Evolutionary conservation across 2,888 invertebrate genomes (phyloP).

Genomic region (Agrilus biguttatus): DNA sequence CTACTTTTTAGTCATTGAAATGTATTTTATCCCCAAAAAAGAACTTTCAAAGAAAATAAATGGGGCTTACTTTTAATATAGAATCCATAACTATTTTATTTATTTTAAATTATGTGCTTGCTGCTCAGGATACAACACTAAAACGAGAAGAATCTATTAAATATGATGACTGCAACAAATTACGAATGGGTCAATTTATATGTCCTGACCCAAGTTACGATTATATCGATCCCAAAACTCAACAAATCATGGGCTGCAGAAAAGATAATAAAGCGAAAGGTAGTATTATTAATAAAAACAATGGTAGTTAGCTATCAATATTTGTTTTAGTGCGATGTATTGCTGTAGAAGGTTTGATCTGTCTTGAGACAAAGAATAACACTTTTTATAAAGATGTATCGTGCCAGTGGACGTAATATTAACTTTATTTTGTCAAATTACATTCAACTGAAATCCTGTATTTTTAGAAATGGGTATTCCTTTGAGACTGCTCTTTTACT

Average conservation of each 20-base stretch:
- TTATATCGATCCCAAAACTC: constrained; percentile 77
- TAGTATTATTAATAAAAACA: constrained; percentile 22
- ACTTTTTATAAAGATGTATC: constrained; percentile 71
- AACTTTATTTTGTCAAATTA: background rate
- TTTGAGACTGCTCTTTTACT: constrained; percentile 83
- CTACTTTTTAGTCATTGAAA: too few species aligned
- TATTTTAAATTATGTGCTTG: too few species aligned
- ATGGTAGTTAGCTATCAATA: background rate
- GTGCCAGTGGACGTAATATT: constrained; percentile 83
- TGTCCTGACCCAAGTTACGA: constrained; percentile 64
- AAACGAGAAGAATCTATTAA: too few species aligned
- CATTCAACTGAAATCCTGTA: constrained; percentile 1
- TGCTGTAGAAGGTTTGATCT: constrained; percentile 70
- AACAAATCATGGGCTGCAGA: constrained; percentile 71
- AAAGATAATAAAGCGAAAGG: constrained; percentile 68
- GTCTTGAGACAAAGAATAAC: constrained; percentile 63
- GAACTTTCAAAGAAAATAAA: too few species aligned
- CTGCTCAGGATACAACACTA: too few species aligned
- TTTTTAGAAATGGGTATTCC: constrained; percentile 79
- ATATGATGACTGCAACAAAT: constrained; percentile 46
- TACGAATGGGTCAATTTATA: constrained; percentile 66
- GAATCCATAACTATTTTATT: too few species aligned
- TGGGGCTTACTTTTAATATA: too few species aligned
- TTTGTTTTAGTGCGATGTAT: constrained; percentile 55
- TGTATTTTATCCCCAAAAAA: too few species aligned